Percentiles rank a stretch among this genome's conserved stretches.
These are phyloP conservation scores for Tinea semifulvella DNA, from an alignment of 2,888 invertebrate genomes.

Conservation along the genomic window DNA sequence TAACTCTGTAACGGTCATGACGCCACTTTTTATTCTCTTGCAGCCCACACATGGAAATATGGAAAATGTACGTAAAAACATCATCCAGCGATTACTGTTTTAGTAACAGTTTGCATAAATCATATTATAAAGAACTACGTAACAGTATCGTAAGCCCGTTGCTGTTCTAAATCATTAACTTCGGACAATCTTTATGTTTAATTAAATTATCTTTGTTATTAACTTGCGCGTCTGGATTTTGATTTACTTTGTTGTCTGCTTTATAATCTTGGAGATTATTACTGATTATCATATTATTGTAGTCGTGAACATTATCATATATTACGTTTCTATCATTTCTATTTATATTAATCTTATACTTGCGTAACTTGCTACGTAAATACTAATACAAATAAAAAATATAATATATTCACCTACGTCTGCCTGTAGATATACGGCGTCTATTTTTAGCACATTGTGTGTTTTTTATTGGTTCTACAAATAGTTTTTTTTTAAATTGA, in stretches of 20 bases:
- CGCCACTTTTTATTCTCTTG: conserved; percentile 27
- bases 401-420: background rate
- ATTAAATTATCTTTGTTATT: background rate
- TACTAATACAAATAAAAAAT: background rate
- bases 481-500: background rate
- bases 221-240: background rate
- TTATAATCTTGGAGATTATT: background rate
- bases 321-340: background rate
- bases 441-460: conserved; percentile 1
- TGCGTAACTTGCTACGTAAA: background rate
- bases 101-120: conserved; percentile 10
- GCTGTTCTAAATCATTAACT: conserved; percentile 6
- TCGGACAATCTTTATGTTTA: background rate
- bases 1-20: conserved; percentile 35
- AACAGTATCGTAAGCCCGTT: conserved; percentile 7
- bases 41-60: conserved; percentile 1
- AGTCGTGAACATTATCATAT: too few relatives aligned
- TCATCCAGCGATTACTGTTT: conserved; percentile 4
- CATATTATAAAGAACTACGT: conserved; percentile 1
- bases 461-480: conserved; percentile 1
- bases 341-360: background rate
- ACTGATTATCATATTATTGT: too few relatives aligned
- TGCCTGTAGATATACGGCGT: background rate
- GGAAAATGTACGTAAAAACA: conserved; percentile 2
- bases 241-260: background rate